Evolutionary conservation across 2,797 vertebrate species (phyloP), one percentile per base, ranked within the genome.

Genomic region (Lutjanus campechanus): DNA sequence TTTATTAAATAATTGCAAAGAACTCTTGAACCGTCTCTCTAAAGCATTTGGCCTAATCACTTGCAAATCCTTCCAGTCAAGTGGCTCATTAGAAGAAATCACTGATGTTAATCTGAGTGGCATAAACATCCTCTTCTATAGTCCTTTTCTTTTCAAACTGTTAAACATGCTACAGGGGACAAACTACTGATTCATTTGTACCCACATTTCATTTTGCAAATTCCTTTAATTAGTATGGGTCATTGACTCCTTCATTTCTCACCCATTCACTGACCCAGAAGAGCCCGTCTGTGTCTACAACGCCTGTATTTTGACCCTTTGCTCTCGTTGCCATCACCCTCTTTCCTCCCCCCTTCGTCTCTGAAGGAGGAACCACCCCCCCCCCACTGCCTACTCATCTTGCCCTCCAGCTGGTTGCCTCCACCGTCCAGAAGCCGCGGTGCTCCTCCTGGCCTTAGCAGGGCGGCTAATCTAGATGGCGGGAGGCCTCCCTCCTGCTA

Each of bases 401-500:
- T 70, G 53, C 79, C 86, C 85, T 91, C 91, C 90, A 92, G 92
- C 90, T 91, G 92, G 90, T 80, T 85, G 66, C 81, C 74, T 90
- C 76, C 82, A 66, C 79, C 19, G 49, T 79, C 84, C 89, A 88
- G 91, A 87, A 91, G 88, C 85, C 9, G 43, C 15, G 17, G 64
- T 88, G 86, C 88, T 92, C 89, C 29, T 83, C 76, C 69, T 65
- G 55, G 71, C 89, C 71, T 85, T 75, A 88, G 85, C 83, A 69
- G 82, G 76, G 60, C 54, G 13, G 90, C 91, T 95, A 96, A 95
- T 95, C 95, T 95, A 86, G 90, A 84, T 91, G 87, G 93, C 76
- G 88, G 93, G 92, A 94, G 91, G 93, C 91, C 93, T 93, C 88
- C 93, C 92, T 93, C 94, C 95, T 92, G 92, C 93, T 86, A 93